Evolutionary conservation across 1,140 invertebrate genomes (phyloP).

Genomic region (Drosophila watanabei): DNA sequence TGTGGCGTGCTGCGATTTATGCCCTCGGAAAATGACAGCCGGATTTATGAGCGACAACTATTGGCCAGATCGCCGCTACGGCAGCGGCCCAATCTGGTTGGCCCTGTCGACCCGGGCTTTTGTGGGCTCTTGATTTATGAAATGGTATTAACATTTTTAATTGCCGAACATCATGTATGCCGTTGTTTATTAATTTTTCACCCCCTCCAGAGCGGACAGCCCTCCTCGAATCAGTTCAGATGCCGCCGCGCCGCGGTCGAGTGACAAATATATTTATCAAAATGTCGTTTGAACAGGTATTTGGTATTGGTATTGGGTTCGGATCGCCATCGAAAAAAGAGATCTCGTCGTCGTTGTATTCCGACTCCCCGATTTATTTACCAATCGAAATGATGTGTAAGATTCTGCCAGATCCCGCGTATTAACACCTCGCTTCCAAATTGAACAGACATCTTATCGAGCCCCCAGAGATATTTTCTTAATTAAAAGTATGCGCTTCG

Average conservation of each 20-base stretch:
- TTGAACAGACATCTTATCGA: constrained; percentile 68
- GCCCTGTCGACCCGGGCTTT: constrained; percentile 55
- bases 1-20: constrained; percentile 59
- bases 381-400: constrained; percentile 53
- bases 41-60: constrained; percentile 82
- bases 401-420: constrained; percentile 39
- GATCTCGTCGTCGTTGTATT: constrained; percentile 1
- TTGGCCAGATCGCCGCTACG: constrained; percentile 63
- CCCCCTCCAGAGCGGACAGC: constrained; percentile 32
- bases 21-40: constrained; percentile 59
- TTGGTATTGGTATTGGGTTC: constrained; percentile 45
- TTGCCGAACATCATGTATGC: constrained; percentile 85
- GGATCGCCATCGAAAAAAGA: constrained; percentile 36
- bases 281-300: constrained; percentile 67
- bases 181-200: constrained; percentile 85
- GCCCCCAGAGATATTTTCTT: constrained; percentile 70
- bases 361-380: constrained; percentile 44
- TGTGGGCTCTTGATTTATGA: constrained; percentile 81
- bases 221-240: constrained; percentile 17
- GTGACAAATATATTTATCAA: constrained; percentile 85
- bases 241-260: constrained; percentile 34
- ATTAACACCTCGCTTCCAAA: constrained; percentile 53
- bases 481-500: constrained; percentile 69
- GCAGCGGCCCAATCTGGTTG: constrained; percentile 71
- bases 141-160: constrained; percentile 85